phyloP scores from a whole-genome alignment of 2,113 vertebrate species.

The Heterocephalus glaber region DNA sequence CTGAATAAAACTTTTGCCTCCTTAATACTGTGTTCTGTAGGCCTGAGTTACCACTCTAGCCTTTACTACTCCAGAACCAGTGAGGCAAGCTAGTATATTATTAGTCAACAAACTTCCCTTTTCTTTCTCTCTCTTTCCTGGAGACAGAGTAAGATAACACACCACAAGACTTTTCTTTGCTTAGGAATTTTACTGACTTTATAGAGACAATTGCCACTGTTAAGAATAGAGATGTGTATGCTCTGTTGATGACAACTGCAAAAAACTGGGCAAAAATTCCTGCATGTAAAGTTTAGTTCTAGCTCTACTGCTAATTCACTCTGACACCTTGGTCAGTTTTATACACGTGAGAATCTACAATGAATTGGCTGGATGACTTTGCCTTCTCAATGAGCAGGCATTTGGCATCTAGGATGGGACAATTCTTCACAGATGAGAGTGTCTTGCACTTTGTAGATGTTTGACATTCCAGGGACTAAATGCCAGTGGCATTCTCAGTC shows the following conservation, averaged over 20 bases:
- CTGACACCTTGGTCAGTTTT: background rate
- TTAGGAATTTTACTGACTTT: slow-evolving; percentile 64
- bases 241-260: slow-evolving; percentile 62
- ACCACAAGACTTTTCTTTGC: slow-evolving; percentile 55
- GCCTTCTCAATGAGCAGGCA: background rate
- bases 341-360: background rate
- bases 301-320: slow-evolving; percentile 29
- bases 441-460: background rate
- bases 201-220: slow-evolving; percentile 42
- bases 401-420: background rate
- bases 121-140: background rate
- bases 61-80: slow-evolving; percentile 47
- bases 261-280: slow-evolving; percentile 57
- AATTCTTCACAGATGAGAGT: background rate
- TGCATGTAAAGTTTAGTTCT: slow-evolving; percentile 29
- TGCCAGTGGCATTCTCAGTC: background rate
- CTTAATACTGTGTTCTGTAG: slow-evolving; percentile 43
- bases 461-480: background rate
- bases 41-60: slow-evolving; percentile 24
- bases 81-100: slow-evolving; percentile 55
- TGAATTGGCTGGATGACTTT: background rate
- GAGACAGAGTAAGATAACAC: slow-evolving; percentile 56
- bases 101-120: slow-evolving; percentile 25
- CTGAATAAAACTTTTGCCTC: slow-evolving; percentile 20
- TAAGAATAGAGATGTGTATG: slow-evolving; percentile 63